These are phyloP conservation scores for Hydrozoanthus tunicans DNA, from an alignment of 64 coral and sea anemone genomes.

Conservation along the genomic window DNA sequence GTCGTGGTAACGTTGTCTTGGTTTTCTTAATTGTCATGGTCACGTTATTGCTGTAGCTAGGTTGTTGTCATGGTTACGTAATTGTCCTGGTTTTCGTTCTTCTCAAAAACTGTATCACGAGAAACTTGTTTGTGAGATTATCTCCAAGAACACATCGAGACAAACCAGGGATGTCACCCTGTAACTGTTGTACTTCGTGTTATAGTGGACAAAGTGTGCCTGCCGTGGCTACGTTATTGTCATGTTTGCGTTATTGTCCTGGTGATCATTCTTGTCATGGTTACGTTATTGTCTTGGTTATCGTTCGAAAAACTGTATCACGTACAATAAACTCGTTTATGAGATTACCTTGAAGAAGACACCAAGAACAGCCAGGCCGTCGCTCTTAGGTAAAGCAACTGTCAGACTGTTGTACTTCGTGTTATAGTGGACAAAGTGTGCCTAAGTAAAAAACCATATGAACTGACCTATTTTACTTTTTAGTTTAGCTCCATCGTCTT, in stretches of 20 bases:
- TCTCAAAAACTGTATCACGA: not conserved
- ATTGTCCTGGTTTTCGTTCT: not conserved
- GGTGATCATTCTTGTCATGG: too few relatives aligned
- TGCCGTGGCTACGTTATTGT: not conserved
- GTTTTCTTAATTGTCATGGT: too few relatives aligned
- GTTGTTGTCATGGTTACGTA: not conserved
- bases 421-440: slow-evolving; percentile 41
- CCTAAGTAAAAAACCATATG: not conserved
- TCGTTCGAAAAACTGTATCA: not conserved
- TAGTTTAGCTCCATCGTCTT: not conserved
- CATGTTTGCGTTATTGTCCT: too few relatives aligned
- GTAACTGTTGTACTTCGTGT: slow-evolving; percentile 6
- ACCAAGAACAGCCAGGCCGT: slow-evolving; percentile 16
- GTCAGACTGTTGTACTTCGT: slow-evolving; percentile 2
- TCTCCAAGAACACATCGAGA: slow-evolving; percentile 14
- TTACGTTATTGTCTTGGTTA: not conserved
- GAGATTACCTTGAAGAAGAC: slow-evolving; percentile 21
- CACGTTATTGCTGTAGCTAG: too few relatives aligned
- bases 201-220: slow-evolving; percentile 38
- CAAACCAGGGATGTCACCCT: not conserved
- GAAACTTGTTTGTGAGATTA: not conserved
- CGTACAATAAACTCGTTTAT: too few relatives aligned
- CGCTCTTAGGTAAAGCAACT: not conserved
- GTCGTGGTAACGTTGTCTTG: too few relatives aligned
- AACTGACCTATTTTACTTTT: not conserved